Percentiles rank a stretch among this genome's conserved stretches.
These are phyloP conservation scores for Scrobipalpa costella DNA, from an alignment of 2,888 invertebrate species.

Conservation along the genomic window DNA sequence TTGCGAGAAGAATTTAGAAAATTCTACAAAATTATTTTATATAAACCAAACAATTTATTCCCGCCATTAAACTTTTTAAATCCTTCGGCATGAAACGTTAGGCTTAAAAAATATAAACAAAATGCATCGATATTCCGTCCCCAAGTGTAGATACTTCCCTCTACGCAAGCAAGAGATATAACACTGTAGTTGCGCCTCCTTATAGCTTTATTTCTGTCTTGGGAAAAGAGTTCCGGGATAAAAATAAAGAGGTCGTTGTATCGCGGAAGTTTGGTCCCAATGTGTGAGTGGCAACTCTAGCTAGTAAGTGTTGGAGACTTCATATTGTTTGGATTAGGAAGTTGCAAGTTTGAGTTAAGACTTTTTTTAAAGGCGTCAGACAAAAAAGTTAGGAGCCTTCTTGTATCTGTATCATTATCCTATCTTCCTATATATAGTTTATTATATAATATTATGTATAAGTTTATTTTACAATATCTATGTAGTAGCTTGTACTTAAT, in stretches of 20 bases:
- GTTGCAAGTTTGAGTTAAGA: neutral
- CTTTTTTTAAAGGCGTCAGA: neutral
- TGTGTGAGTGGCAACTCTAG: slow-evolving; percentile 6
- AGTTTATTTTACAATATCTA: no score
- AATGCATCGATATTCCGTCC: neutral
- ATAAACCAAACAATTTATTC: no score
- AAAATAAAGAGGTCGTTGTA: slow-evolving; percentile 40
- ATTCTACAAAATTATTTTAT: no score
- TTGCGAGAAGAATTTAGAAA: no score
- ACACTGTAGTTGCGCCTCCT: slow-evolving; percentile 37
- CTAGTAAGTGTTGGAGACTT: neutral
- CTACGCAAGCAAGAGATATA: slow-evolving; percentile 20
- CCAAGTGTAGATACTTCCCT: neutral
- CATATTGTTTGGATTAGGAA: neutral
- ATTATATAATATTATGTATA: no score
- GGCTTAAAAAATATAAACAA: no score
- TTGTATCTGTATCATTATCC: no score
- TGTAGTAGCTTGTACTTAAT: no score
- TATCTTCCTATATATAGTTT: no score
- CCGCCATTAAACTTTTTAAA: no score
- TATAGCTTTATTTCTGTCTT: slow-evolving; percentile 43
- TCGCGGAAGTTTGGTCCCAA: slow-evolving; percentile 41
- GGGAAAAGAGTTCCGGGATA: slow-evolving; percentile 43
- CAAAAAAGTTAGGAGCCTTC: no score
- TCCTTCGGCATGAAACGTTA: no score